Percentiles rank a stretch among this genome's conserved stretches.
phyloP scores from a whole-genome alignment of 64 coral and sea anemone genomes.

The Orbicella faveolata region DNA sequence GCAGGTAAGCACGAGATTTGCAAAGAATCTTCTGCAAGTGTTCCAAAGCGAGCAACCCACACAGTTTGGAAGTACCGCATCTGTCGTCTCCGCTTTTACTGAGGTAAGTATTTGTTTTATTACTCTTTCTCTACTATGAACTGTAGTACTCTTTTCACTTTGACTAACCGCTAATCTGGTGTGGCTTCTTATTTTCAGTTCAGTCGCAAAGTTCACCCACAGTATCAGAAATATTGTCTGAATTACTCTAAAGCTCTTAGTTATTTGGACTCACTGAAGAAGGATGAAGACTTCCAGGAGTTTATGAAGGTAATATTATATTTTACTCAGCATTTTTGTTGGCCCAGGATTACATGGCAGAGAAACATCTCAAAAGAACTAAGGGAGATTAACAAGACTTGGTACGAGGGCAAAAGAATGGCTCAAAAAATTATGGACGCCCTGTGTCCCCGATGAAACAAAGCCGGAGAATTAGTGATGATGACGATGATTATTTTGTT shows the following conservation, averaged over 20 bases:
- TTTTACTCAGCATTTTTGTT: no score
- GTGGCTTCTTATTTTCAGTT: slow-evolving; percentile 52
- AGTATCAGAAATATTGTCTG: slow-evolving; percentile 90
- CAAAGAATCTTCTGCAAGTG: slow-evolving; percentile 80
- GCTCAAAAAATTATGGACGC: no score
- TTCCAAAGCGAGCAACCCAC: slow-evolving; percentile 86
- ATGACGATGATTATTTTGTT: no score
- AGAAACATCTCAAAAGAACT: no score
- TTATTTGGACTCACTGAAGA: slow-evolving; percentile 79
- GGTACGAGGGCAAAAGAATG: no score
- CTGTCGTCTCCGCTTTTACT: slow-evolving; percentile 92
- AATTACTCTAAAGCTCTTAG: slow-evolving; percentile 92
- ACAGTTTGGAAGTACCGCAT: slow-evolving; percentile 93
- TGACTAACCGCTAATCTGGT: neutral
- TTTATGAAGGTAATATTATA: slow-evolving; percentile 75
- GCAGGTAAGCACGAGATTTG: slow-evolving; percentile 94
- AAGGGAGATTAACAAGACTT: no score
- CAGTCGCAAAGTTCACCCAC: slow-evolving; percentile 88
- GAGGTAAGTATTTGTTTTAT: slow-evolving; percentile 57
- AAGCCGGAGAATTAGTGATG: no score
- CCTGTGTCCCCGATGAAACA: no score
- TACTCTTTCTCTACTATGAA: neutral
- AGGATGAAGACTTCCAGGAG: slow-evolving; percentile 89
- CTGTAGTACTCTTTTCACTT: neutral
- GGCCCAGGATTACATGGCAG: no score